Percentiles rank a stretch among this genome's conserved stretches.
Evolutionary conservation across 1,140 invertebrate species (phyloP).

Genomic region (Hylaeus anthracinus): DNA sequence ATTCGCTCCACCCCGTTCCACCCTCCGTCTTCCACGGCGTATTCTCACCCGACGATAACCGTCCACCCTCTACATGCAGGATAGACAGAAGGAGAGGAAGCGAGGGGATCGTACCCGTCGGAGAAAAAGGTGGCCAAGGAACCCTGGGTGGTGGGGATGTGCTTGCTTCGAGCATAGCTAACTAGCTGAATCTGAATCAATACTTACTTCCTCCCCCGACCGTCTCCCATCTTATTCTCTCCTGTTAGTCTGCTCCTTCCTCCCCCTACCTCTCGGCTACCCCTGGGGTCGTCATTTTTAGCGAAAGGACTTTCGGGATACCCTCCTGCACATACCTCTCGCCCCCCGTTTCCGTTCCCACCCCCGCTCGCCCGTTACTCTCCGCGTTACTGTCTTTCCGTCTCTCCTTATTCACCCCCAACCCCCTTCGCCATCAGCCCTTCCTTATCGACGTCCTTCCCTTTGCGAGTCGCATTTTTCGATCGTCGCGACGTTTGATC

Average conservation of each 20-base stretch:
- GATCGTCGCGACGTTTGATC: slow-evolving; percentile 68
- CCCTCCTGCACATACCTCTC: slow-evolving; percentile 39
- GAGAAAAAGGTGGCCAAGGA: slow-evolving; percentile 46
- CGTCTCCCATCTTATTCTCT: slow-evolving; percentile 44
- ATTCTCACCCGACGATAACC: slow-evolving; percentile 42
- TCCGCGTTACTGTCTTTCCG: slow-evolving; percentile 40
- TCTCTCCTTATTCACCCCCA: not conserved
- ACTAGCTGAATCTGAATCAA: slow-evolving; percentile 79
- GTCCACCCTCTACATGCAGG: slow-evolving; percentile 25
- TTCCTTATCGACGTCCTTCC: not conserved
- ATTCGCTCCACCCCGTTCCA: slow-evolving; percentile 16
- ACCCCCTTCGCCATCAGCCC: no score
- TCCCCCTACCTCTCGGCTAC: not conserved
- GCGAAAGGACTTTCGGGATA: slow-evolving; percentile 44
- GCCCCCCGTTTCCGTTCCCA: slow-evolving; percentile 25
- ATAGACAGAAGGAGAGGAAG: slow-evolving; percentile 14
- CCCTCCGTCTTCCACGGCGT: slow-evolving; percentile 18
- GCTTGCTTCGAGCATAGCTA: slow-evolving; percentile 74
- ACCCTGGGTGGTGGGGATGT: slow-evolving; percentile 45
- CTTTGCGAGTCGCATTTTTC: slow-evolving; percentile 32
- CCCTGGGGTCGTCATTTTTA: slow-evolving; percentile 40
- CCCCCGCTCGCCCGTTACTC: slow-evolving; percentile 15
- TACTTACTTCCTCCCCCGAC: slow-evolving; percentile 72
- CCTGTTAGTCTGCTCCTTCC: slow-evolving; percentile 5
- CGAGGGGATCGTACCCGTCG: slow-evolving; percentile 39